phyloP scores from a whole-genome alignment of 2,888 invertebrate genomes.

The Agrochola circellaris region DNA sequence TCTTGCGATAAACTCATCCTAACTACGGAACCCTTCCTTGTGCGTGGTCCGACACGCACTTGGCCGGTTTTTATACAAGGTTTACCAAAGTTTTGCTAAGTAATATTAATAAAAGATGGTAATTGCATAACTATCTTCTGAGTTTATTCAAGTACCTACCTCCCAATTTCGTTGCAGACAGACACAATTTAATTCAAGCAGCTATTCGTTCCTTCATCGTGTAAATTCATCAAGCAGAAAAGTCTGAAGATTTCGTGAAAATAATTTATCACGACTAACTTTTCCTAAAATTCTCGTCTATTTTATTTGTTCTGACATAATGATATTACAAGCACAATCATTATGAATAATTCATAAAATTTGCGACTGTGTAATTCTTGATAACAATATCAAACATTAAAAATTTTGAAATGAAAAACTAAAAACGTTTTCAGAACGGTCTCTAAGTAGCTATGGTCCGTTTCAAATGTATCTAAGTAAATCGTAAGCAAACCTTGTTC shows the following conservation, averaged over 20 bases:
- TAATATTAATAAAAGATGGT: too few relatives aligned
- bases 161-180: conserved; percentile 4
- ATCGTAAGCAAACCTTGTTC: too few relatives aligned
- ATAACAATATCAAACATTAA: background rate
- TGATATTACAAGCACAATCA: background rate
- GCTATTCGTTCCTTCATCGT: conserved; percentile 1
- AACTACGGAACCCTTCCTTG: too few relatives aligned
- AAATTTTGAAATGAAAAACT: background rate
- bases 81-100: background rate
- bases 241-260: conserved; percentile 1
- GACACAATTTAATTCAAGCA: conserved; percentile 9
- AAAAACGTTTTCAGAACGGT: background rate
- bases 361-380: background rate
- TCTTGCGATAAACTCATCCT: too few relatives aligned
- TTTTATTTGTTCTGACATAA: conserved; percentile 20
- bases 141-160: conserved; percentile 3
- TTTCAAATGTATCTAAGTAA: too few relatives aligned
- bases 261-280: conserved; percentile 30
- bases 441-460: background rate
- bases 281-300: background rate
- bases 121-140: background rate
- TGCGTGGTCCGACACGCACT: too few relatives aligned
- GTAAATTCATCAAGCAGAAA: conserved; percentile 23
- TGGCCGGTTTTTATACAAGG: too few relatives aligned
- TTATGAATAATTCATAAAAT: conserved; percentile 7